Base-by-base conservation (phyloP, 2,797 vertebrate species). In the Microctenopoma lineatum region DNA sequence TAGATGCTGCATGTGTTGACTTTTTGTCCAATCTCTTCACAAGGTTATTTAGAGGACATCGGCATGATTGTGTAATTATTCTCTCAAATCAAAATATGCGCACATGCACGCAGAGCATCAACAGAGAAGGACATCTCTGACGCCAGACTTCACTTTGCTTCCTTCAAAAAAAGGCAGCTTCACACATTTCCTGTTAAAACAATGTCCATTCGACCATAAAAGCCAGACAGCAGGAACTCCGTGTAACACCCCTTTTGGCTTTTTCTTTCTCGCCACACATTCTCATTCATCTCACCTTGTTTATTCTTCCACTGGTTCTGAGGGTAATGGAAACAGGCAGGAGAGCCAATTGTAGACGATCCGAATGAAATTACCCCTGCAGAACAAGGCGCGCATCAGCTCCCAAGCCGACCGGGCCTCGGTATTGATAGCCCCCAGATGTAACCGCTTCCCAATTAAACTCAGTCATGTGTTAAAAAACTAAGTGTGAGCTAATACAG, bases 391-490 rank as follows among this genome's bases (percentile, higher is more conserved):
- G 14, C 44, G 41, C 38, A 42, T 79, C 13, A 13, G 60, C 65
- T 83, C 68, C 65, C 66, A 32, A 59, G 59, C 75, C 12, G 70
- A 59, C 60, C 7, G 15, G 46, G 53, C 66, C 51, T 69, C 5
- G 2, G 63, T 68, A 71, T 85, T 73, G 83, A 89, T 84, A 70
- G 69, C 74, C 66, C 65, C 79, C 67, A 61, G 72, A 88, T 85
- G 82, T 83, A 88, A 81, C 65, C 32, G 56, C 42, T 52, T 79
- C 64, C 73, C 84, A 91, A 92, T 93, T 90, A 92, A 92, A 92
- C 62, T 69, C 79, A 71, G 44, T 86, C 73, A 32, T 18, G 42
- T 45, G 42, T 45, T 46, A 50, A 64, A 51, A 74, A 46, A 60
- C 21, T 66, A 75, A 81, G 73, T 25, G 63, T 39, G 64, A 68